Evolutionary conservation across 2,113 vertebrate species (phyloP), one percentile per base, ranked within the genome.

Genomic region (Catharus bicknelli): DNA sequence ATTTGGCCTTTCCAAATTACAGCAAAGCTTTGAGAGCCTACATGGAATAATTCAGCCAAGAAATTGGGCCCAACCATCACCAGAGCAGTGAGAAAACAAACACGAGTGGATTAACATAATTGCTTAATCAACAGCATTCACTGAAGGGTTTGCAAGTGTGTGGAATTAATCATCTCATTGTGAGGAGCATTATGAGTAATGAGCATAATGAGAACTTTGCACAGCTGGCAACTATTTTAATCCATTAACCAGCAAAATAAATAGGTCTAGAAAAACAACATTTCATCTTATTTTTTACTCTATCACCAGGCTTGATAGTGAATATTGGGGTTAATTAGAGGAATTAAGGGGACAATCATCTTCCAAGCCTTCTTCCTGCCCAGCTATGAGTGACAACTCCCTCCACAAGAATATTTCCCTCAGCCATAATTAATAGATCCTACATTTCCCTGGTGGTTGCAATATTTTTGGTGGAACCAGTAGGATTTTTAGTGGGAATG

Each of bases 231-330:
- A 97, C 98, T 97, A 98, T 99, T 99, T 98, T 94, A 96, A 94
- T 96, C 97, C 97, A 98, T 99, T 98, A 98, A 98, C 98, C 98
- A 97, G 96, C 97, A 97, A 98, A 99, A 98, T 98, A 98, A 98
- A 98, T 97, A 98, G 81, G 29, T 67, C 91, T 96, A 77, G 95
- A 95, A 97, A 98, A 98, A 98, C 97, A 97, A 61, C 80, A 66
- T 89, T 97, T 97, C 79, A 7, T 89, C 92, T 91, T 96, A 91
- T 76, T 81, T 80, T 87, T 88, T 67, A 40, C 70, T 68, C 55
- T 22, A 3, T 69, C 80, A 77, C 63, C 91, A 83, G 80, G 59
- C 77, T 92, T 69, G 61, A 94, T 97, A 93, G 88, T 91, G 85
- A 88, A 62, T 86, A 95, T 96, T 61, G 82, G 84, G 62, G 90